phyloP scores from a whole-genome alignment of 2,888 invertebrate species.

The Metallyticus violacea region DNA sequence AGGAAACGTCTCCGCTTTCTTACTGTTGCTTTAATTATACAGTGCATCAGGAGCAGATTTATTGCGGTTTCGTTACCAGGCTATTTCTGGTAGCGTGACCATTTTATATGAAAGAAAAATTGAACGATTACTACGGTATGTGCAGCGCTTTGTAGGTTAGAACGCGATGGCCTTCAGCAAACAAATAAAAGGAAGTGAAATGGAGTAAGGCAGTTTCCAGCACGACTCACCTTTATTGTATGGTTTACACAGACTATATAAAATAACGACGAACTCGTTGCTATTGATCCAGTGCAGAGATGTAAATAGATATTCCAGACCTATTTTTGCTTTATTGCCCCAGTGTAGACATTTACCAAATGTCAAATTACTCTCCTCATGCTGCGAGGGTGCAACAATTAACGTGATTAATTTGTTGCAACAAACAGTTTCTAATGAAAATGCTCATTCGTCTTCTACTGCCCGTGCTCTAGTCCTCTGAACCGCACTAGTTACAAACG shows the following conservation, averaged over 20 bases:
- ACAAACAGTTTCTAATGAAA: too few species aligned
- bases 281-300: too few species aligned
- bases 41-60: not conserved
- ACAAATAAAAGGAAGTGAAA: not conserved
- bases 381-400: too few species aligned
- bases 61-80: not conserved
- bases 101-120: not conserved
- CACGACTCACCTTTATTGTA: too few species aligned
- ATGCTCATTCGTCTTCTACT: too few species aligned
- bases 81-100: not conserved
- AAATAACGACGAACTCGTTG: not conserved
- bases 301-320: too few species aligned
- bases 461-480: too few species aligned
- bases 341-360: too few species aligned
- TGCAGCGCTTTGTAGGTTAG: not conserved
- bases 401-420: too few species aligned
- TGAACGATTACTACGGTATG: not conserved
- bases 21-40: not conserved
- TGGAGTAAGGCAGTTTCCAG: not conserved
- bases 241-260: not conserved
- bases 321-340: too few species aligned
- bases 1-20: not conserved
- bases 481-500: too few species aligned
- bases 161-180: not conserved
- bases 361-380: too few species aligned